Evolutionary conservation across 2,797 vertebrate species (phyloP).

Genomic region (Enteromius mattozi): DNA sequence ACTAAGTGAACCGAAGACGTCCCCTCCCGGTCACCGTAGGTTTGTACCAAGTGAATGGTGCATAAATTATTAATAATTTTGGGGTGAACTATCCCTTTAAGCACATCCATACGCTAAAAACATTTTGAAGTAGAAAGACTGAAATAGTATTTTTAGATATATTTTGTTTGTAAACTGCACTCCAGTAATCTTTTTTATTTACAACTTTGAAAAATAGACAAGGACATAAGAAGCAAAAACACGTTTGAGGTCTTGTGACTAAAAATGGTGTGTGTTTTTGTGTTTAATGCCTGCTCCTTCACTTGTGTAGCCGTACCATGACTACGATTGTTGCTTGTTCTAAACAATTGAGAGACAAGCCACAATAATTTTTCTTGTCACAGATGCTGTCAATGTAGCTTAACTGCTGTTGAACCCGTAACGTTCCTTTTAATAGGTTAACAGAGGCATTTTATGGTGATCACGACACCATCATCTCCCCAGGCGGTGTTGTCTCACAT

Average conservation of each 20-base stretch:
- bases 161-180: background rate
- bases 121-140: background rate
- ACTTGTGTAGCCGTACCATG: background rate
- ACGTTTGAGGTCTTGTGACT: background rate
- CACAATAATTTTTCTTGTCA: background rate
- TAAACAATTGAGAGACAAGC: background rate
- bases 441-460: slow-evolving; percentile 24
- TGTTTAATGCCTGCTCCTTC: background rate
- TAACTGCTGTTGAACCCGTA: background rate
- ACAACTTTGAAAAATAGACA: background rate
- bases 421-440: slow-evolving; percentile 7
- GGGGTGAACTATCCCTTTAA: background rate
- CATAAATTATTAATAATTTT: background rate
- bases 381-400: background rate
- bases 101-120: background rate
- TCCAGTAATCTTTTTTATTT: too few species aligned
- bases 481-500: slow-evolving; percentile 18
- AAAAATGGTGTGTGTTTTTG: background rate
- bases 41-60: background rate
- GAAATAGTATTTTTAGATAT: too few species aligned
- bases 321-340: background rate
- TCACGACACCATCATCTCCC: slow-evolving; percentile 25
- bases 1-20: too few species aligned
- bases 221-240: background rate
- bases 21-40: too few species aligned